These are phyloP conservation scores for Triplophysa dalaica DNA, from an alignment of 2,113 vertebrate genomes.

Conservation along the genomic window DNA sequence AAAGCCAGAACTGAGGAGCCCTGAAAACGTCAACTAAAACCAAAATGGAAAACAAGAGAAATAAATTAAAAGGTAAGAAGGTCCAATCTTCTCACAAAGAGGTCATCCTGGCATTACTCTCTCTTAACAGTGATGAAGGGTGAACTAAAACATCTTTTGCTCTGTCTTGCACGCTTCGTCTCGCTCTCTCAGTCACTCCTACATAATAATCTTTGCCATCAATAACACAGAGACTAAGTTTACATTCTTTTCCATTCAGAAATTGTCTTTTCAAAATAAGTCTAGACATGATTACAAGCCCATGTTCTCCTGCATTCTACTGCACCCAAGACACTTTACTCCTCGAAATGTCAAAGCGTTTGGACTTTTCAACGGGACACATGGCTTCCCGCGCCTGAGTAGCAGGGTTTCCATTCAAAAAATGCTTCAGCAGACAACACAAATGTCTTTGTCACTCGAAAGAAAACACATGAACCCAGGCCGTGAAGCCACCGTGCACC, in stretches of 20 bases:
- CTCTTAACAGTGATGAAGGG: constrained; percentile 67
- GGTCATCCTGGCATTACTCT: constrained; percentile 68
- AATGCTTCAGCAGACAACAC: constrained; percentile 46
- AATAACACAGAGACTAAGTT: constrained; percentile 50
- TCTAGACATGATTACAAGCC: constrained; percentile 12
- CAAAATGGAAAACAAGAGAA: constrained; percentile 46
- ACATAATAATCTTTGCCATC: constrained; percentile 46
- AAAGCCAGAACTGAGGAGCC: constrained; percentile 81
- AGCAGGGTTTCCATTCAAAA: background rate
- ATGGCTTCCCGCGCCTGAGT: background rate
- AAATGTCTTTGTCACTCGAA: constrained; percentile 52
- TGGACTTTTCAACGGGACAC: background rate
- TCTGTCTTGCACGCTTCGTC: constrained; percentile 36
- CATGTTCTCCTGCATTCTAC: background rate
- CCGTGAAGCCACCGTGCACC: constrained; percentile 11
- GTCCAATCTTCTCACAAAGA: constrained; percentile 66
- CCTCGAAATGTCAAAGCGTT: background rate
- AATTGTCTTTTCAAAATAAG: constrained; percentile 49
- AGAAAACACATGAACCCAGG: constrained; percentile 15
- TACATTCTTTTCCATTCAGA: constrained; percentile 51
- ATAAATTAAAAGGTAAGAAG: constrained; percentile 53
- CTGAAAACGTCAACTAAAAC: constrained; percentile 68
- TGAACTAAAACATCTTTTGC: constrained; percentile 45
- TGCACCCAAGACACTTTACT: constrained; percentile 1
- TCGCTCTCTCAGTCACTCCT: constrained; percentile 5